Conservation (phyloP, 2,888 invertebrate species). For the Amaurobius ferox region DNA sequence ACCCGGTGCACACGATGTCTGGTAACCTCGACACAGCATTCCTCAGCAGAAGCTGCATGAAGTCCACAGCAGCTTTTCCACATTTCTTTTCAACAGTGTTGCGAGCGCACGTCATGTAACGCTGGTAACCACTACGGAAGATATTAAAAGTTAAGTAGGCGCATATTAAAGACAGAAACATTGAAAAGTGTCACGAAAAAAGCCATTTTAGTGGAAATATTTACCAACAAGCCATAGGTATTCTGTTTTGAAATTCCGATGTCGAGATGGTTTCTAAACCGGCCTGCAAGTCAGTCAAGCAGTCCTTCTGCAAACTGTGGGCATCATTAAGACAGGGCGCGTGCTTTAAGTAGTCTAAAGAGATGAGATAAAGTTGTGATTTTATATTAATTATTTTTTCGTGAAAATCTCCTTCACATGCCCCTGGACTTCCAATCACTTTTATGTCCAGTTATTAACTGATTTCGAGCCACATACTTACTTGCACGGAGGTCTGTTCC, state of each 20-base stretch:
- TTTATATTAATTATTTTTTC: too few species aligned
- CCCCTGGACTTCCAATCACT: too few species aligned
- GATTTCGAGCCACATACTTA: slow-evolving; percentile 35
- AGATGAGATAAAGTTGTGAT: too few species aligned
- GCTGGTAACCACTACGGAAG: slow-evolving; percentile 55
- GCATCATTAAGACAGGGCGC: slow-evolving; percentile 74
- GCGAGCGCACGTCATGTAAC: slow-evolving; percentile 72
- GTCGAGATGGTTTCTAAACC: slow-evolving; percentile 72
- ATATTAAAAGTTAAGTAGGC: not conserved
- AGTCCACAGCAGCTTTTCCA: slow-evolving; percentile 74
- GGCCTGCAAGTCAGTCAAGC: slow-evolving; percentile 74
- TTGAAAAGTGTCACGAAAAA: too few species aligned
- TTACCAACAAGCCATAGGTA: slow-evolving; percentile 74
- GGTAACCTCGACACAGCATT: slow-evolving; percentile 74
- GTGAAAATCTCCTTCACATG: too few species aligned
- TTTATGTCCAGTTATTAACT: too few species aligned
- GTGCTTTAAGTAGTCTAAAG: slow-evolving; percentile 74
- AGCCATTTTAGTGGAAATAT: not conserved
- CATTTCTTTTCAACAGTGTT: slow-evolving; percentile 73
- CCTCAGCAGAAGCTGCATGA: slow-evolving; percentile 73
- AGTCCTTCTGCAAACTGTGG: slow-evolving; percentile 71
- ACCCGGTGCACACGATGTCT: slow-evolving; percentile 74
- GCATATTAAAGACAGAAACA: too few species aligned
- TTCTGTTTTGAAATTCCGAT: slow-evolving; percentile 73
- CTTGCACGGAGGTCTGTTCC: slow-evolving; percentile 72